Evolutionary conservation across 2,888 invertebrate genomes (phyloP), one percentile per base, ranked within the genome.

Genomic region (Phortica okadai): DNA sequence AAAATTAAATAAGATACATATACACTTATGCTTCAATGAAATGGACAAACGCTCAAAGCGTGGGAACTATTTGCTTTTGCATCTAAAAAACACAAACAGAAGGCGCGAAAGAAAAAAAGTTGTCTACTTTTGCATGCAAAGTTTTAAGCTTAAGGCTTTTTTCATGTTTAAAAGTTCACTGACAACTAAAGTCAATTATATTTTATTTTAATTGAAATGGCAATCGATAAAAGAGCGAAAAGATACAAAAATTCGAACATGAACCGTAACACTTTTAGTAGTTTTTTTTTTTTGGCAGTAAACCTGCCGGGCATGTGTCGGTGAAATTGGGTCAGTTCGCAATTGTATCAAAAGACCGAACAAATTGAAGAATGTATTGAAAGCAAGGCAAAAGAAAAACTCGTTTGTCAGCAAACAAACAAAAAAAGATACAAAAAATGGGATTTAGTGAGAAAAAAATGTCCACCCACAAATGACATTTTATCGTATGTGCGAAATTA

Each of bases 301-400:
- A 86, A 88, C 82, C 87, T 88, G 84, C 83, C 82, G 86, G 86
- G 89, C 86, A 86, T 88, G 81, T 86, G 89, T 86, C 86, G 86
- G 88, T 87, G 88, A 87, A 86, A 88, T 88, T 88, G 83, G 86
- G 86, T 88, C 86, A 86, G 76, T 50, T 50, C 8, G 50, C 16
- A 62, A 21, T 21, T 10, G n/a, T 62, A 78, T 76, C 74, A 79
- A 21, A 66, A 62, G 10, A 50, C 7, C 70, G 56, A 69, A 69
- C 33, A 16, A 44, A 72, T 14, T 54, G 10, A 21, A 69, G 21
- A 69, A 69, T 45, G 10, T 56, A 7, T 42, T 16, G 42, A 67
- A 67, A 67, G 74, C 41, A 42, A 77, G 73, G 75, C 64, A 59
- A 74, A 66, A 74, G 59, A 73, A 33, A 72, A 66, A 59, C 59